Evolutionary conservation across 2,113 vertebrate species (phyloP).

Genomic region (Lepus europaeus): DNA sequence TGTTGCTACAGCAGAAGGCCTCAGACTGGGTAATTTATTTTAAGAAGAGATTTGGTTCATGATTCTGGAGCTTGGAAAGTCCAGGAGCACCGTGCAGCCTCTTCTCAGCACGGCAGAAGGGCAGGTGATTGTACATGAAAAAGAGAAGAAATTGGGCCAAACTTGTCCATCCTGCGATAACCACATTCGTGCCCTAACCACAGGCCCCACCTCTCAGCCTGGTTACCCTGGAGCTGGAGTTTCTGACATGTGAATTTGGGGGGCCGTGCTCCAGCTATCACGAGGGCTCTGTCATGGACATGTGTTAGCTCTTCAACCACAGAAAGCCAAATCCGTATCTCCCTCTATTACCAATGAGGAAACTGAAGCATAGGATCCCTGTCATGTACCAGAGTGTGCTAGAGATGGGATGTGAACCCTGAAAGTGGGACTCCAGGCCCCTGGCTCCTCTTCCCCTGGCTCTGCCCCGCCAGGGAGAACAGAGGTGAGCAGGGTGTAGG

Average conservation of each 20-base stretch:
- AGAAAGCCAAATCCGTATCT: slow-evolving; percentile 7
- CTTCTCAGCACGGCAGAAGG: not conserved
- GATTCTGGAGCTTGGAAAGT: not conserved
- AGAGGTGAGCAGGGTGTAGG: not conserved
- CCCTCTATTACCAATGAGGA: slow-evolving; percentile 9
- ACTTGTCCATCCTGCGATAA: not conserved
- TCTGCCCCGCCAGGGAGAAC: not conserved
- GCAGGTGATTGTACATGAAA: not conserved
- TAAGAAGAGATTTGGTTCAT: not conserved
- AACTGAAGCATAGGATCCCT: not conserved
- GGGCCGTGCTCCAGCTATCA: not conserved
- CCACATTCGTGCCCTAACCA: not conserved
- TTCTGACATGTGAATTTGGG: not conserved
- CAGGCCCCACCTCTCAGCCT: not conserved
- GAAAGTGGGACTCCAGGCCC: not conserved
- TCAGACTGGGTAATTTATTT: not conserved
- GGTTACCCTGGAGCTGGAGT: no score
- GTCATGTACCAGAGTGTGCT: not conserved
- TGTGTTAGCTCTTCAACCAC: not conserved
- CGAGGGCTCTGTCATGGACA: not conserved
- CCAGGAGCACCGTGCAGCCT: not conserved
- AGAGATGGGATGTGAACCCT: not conserved
- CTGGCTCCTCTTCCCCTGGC: not conserved
- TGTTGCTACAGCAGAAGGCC: not conserved
- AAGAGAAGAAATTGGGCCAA: not conserved